Evolutionary conservation across 1,140 invertebrate genomes (phyloP), one percentile per base, ranked within the genome.

Genomic region (Aphelinus atriplicis): DNA sequence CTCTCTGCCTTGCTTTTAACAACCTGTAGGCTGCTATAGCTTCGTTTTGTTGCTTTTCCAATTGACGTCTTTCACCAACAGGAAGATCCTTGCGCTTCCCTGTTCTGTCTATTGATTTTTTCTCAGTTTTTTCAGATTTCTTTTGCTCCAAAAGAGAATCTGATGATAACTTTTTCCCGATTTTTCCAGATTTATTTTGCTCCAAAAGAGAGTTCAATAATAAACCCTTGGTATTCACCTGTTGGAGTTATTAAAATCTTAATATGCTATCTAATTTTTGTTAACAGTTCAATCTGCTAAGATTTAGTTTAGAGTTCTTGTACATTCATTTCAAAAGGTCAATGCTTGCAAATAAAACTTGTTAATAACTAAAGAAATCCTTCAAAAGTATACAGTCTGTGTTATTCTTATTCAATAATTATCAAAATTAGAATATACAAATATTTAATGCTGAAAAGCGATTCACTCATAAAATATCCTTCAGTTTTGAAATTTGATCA

Each of bases 51-150:
- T 91, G 88, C 73, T 89, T 88, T 80, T 92, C 91, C 55, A 91
- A 80, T 73, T 90, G 88, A 74, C 86, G 85, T 56, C 91, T 87
- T 68, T 91, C 87, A 0, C 85, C 88, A 26, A 82, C 67, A 1
- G 91, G 90, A 46, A 92, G 78, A 81, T 91, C 85, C 81, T 90
- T 92, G 7, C 90, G 83, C 80, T 91, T 92, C 53, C 90, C 90
- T 64, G 87, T 87, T 77, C 84, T 86, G 62, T 91, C 84, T 42
- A 86, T 82, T 0, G 77, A 45, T 73, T 79, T 81, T 80, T 5
- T 74, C 61, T 45, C 50, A 63, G 7, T 67, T 56, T 75, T 80
- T 61, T 7, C 10, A 7, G 65, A 48, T 0, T 78, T 74, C 26
- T 69, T 79, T 48, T 78, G 76, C 51, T 81, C 77, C 57, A 92